Evolutionary conservation across 2,113 vertebrate genomes (phyloP).

Genomic region (Telmatochromis sp.): DNA sequence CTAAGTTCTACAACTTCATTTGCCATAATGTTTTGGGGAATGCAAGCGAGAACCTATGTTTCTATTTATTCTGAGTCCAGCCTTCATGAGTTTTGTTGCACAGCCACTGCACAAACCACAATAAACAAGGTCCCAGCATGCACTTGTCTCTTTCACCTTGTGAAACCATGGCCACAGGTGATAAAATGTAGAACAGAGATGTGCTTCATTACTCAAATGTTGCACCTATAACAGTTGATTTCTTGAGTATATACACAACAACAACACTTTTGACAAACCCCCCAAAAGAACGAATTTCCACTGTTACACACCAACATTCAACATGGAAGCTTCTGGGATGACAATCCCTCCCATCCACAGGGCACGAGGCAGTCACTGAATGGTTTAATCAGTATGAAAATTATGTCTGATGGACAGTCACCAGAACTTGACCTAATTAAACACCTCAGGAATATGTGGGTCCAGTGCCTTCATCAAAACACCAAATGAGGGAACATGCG

Average conservation of each 20-base stretch:
- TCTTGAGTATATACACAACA: neutral
- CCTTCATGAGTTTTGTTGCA: neutral
- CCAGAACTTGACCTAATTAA: neutral
- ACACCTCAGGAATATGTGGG: neutral
- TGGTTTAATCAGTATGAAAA: neutral
- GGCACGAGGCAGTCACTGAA: neutral
- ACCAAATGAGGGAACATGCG: neutral
- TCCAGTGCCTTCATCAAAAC: neutral
- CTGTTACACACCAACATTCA: neutral
- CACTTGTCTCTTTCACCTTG: neutral
- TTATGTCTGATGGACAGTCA: neutral
- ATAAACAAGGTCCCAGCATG: neutral
- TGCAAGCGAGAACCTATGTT: neutral
- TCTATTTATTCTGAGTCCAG: neutral
- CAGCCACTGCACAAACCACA: neutral
- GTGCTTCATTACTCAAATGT: neutral
- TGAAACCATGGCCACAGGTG: neutral
- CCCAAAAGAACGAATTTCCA: fast-evolving
- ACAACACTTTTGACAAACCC: neutral
- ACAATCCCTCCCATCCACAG: neutral
- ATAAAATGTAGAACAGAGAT: neutral
- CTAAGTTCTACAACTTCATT: neutral
- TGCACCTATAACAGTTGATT: neutral
- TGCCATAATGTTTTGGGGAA: neutral
- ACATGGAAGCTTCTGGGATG: neutral